These are phyloP conservation scores for Acanthopagrus latus DNA, from an alignment of 2,797 vertebrate species.

Conservation along the genomic window DNA sequence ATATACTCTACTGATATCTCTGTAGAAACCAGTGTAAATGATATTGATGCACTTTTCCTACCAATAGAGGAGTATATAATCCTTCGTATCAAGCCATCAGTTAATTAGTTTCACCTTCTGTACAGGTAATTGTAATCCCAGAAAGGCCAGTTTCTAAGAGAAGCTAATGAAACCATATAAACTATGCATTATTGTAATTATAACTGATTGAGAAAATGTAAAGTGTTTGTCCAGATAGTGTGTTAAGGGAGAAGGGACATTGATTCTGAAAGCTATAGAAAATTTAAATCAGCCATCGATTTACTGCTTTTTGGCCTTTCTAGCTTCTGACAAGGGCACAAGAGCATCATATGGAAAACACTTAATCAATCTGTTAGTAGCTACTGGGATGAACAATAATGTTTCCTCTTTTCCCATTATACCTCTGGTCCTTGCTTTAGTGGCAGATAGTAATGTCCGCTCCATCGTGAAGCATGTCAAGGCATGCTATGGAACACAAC, in stretches of 20 bases:
- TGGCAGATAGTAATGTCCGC: neutral
- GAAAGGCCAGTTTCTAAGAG: neutral
- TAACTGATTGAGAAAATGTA: neutral
- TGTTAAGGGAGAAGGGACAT: neutral
- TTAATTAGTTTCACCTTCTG: neutral
- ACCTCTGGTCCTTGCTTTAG: constrained; percentile 1
- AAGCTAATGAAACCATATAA: neutral
- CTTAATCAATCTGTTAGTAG: constrained; percentile 7
- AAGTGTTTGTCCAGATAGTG: neutral
- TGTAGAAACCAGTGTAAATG: neutral
- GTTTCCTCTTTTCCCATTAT: constrained; percentile 7
- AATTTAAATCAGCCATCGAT: neutral
- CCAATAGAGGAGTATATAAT: too few relatives aligned
- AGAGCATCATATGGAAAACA: neutral
- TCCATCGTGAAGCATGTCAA: constrained; percentile 13
- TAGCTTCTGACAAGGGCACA: neutral
- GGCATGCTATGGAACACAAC: constrained; percentile 19
- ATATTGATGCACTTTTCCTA: neutral
- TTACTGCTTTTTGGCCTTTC: constrained; percentile 2
- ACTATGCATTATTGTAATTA: too few relatives aligned
- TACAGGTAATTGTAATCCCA: neutral
- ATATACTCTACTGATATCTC: neutral
- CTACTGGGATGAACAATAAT: neutral
- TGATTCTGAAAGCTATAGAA: neutral
- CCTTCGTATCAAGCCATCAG: too few relatives aligned